Conservation (phyloP, 2,113 vertebrate genomes). For the Archilochus colubris region DNA sequence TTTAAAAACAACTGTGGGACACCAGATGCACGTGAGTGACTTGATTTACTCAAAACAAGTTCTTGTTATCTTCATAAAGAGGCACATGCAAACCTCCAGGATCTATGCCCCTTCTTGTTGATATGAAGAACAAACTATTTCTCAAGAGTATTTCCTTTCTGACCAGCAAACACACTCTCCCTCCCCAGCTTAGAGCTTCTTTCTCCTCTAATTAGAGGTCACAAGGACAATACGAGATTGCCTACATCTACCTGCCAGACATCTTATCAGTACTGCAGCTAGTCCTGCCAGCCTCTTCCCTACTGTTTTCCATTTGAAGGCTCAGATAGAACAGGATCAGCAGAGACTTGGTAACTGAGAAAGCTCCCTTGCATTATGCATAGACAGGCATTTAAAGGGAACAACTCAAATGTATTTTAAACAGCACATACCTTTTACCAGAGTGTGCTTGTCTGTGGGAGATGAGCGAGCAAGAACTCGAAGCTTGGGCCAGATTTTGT, state of each 20-base stretch:
- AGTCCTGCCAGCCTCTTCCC: background rate
- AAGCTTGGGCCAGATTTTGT: slow-evolving; percentile 98
- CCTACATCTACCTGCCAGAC: background rate
- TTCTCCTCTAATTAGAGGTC: background rate
- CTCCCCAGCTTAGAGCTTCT: background rate
- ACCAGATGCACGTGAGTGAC: background rate
- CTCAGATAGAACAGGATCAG: background rate
- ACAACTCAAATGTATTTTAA: background rate
- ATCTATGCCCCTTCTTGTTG: background rate
- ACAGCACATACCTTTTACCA: slow-evolving; percentile 87
- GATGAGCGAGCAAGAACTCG: slow-evolving; percentile 95
- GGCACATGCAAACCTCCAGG: background rate
- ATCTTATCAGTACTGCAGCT: background rate
- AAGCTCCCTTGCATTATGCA: background rate
- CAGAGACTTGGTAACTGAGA: background rate
- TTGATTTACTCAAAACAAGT: background rate
- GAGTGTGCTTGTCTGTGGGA: slow-evolving; percentile 96
- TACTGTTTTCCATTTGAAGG: background rate
- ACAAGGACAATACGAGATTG: background rate
- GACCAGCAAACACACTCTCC: background rate
- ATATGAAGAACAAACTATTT: background rate
- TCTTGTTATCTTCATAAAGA: background rate
- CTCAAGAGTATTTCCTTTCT: background rate
- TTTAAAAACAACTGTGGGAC: background rate
- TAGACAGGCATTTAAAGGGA: background rate